phyloP scores from a whole-genome alignment of 2,113 vertebrate genomes.

The Ornithorhynchus anatinus region DNA sequence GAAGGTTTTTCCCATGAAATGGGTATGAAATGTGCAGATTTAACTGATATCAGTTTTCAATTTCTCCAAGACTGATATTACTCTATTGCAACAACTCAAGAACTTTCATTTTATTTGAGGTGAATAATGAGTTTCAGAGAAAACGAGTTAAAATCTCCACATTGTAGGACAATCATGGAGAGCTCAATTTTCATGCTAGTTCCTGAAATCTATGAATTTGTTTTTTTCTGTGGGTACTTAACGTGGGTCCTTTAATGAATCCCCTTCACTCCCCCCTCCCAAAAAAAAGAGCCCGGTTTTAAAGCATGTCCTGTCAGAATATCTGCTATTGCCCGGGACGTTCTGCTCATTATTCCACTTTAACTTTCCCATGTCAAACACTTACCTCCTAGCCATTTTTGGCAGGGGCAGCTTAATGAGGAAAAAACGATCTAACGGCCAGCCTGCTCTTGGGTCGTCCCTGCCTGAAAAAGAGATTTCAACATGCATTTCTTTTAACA shows the following conservation, averaged over 20 bases:
- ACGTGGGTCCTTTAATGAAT: too few relatives aligned
- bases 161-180: too few relatives aligned
- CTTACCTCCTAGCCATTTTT: background rate
- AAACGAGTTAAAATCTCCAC: background rate
- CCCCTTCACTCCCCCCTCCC: too few relatives aligned
- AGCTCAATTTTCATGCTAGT: background rate
- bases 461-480: background rate
- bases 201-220: too few relatives aligned
- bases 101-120: background rate
- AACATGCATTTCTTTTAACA: background rate
- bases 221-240: too few relatives aligned
- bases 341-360: background rate
- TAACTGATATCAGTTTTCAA: background rate
- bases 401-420: background rate
- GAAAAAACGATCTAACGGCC: background rate
- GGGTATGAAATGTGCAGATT: background rate
- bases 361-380: background rate
- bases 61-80: background rate
- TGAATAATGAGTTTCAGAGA: background rate
- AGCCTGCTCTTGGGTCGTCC: background rate
- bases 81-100: background rate
- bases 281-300: background rate
- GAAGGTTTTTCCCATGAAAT: accelerated
- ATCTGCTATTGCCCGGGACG: background rate
- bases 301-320: background rate